Evolutionary conservation across 2,888 invertebrate genomes (phyloP).

Genomic region (Netelia fuscicornis): DNA sequence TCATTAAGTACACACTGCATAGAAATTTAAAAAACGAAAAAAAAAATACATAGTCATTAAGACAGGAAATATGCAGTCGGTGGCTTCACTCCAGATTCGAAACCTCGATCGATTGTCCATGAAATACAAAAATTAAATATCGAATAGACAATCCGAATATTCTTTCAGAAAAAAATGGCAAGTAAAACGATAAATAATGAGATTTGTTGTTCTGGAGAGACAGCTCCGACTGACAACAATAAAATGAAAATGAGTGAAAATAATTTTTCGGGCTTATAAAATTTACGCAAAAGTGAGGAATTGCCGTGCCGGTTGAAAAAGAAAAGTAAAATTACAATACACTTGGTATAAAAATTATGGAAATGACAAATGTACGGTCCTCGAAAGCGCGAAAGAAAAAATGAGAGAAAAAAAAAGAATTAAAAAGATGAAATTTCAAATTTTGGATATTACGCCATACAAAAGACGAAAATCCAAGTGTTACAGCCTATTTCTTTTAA

Average conservation of each 20-base stretch:
- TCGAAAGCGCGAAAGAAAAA: constrained; percentile 52
- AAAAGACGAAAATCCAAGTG: neutral
- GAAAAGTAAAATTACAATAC: constrained; percentile 45
- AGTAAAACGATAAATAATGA: constrained; percentile 11
- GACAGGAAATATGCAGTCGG: constrained; percentile 73
- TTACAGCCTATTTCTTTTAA: neutral
- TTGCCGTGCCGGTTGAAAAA: constrained; percentile 75
- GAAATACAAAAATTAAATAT: constrained; percentile 31
- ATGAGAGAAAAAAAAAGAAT: constrained; percentile 34
- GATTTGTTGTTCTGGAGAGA: constrained; percentile 78
- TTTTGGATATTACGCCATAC: neutral
- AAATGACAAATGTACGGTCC: constrained; percentile 57
- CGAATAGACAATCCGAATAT: constrained; percentile 24
- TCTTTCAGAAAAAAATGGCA: neutral
- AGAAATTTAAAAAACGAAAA: constrained; percentile 79
- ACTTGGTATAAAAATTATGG: constrained; percentile 40
- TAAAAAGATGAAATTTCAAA: constrained; percentile 35
- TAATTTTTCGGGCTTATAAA: constrained; percentile 63
- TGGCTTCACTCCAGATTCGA: constrained; percentile 81
- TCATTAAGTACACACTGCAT: constrained; percentile 84
- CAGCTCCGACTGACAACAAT: constrained; percentile 77
- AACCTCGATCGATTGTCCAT: constrained; percentile 70
- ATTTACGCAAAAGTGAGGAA: constrained; percentile 81
- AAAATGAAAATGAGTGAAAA: constrained; percentile 68
- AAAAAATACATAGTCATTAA: constrained; percentile 68